Evolutionary conservation across 1,140 invertebrate genomes (phyloP).

Genomic region (Calliphora vicina): DNA sequence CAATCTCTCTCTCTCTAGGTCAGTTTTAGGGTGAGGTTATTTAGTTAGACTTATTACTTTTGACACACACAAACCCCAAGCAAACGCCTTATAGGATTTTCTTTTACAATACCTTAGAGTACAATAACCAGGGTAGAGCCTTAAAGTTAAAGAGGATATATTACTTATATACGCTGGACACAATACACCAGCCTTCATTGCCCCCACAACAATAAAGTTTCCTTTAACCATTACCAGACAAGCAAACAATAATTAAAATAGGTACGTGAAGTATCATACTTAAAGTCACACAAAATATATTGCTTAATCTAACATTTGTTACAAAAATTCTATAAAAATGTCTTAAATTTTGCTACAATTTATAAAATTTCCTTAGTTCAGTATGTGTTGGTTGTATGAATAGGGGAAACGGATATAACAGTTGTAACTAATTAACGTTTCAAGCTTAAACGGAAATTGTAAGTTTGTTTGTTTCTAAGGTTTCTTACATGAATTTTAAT

Average conservation of each 20-base stretch:
- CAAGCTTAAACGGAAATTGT: neutral
- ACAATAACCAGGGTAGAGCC: neutral
- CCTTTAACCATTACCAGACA: no score
- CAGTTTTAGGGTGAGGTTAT: constrained; percentile 12
- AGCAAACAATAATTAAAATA: no score
- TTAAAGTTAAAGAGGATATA: neutral
- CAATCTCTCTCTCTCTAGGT: neutral
- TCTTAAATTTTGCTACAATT: no score
- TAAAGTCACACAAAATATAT: no score
- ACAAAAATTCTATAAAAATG: no score
- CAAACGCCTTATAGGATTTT: neutral
- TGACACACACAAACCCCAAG: no score
- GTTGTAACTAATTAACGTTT: neutral
- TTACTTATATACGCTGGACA: no score
- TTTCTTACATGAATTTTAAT: neutral
- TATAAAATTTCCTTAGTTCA: no score
- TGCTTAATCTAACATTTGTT: no score
- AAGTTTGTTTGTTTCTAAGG: neutral
- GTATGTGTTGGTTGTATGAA: no score
- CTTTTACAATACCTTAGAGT: neutral
- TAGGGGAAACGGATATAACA: neutral
- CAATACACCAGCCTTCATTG: neutral
- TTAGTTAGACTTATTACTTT: neutral
- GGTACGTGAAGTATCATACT: no score
- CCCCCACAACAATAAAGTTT: no score